Percentiles rank a stretch among this genome's conserved stretches.
These are phyloP conservation scores for Siniperca obscura DNA, from an alignment of 2,797 vertebrate genomes.

Conservation along the genomic window DNA sequence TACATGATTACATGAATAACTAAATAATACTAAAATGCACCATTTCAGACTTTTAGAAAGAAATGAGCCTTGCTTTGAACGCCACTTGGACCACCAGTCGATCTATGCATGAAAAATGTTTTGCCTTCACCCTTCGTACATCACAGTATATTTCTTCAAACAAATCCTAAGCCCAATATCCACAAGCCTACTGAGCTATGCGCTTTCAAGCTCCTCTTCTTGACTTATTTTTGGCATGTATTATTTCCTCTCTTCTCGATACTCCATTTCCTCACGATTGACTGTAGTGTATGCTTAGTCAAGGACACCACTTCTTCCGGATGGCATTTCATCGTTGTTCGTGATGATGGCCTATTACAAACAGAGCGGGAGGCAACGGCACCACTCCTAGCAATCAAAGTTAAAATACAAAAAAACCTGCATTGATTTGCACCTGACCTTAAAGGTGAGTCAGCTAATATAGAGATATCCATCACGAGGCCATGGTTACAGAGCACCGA, in stretches of 20 bases:
- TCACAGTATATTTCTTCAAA: slow-evolving; percentile 61
- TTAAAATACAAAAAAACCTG: slow-evolving; percentile 61
- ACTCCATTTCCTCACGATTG: slow-evolving; percentile 54
- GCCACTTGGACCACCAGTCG: slow-evolving; percentile 1
- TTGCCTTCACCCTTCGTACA: slow-evolving; percentile 52
- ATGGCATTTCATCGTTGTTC: slow-evolving; percentile 66
- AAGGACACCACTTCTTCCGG: slow-evolving; percentile 50
- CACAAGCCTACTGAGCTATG: slow-evolving; percentile 52
- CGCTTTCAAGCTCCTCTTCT: slow-evolving; percentile 47
- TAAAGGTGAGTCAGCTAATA: slow-evolving; percentile 76
- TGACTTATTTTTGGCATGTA: slow-evolving; percentile 51
- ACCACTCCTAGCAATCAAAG: slow-evolving; percentile 57
- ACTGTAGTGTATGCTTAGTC: slow-evolving; percentile 51
- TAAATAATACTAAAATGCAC: slow-evolving; percentile 18
- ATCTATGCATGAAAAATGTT: slow-evolving; percentile 29
- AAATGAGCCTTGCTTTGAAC: slow-evolving; percentile 30
- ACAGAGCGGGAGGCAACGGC: slow-evolving; percentile 40
- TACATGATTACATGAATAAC: not conserved
- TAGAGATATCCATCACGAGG: slow-evolving; percentile 76
- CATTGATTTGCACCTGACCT: slow-evolving; percentile 79
- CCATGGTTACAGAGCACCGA: slow-evolving; percentile 67
- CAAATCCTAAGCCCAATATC: slow-evolving; percentile 48
- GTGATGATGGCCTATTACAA: slow-evolving; percentile 63
- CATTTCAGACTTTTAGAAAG: slow-evolving; percentile 1
- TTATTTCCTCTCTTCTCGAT: slow-evolving; percentile 51